These are phyloP conservation scores for Rhabditophanes sp. DNA, from an alignment of 2,888 invertebrate genomes.

Conservation along the genomic window DNA sequence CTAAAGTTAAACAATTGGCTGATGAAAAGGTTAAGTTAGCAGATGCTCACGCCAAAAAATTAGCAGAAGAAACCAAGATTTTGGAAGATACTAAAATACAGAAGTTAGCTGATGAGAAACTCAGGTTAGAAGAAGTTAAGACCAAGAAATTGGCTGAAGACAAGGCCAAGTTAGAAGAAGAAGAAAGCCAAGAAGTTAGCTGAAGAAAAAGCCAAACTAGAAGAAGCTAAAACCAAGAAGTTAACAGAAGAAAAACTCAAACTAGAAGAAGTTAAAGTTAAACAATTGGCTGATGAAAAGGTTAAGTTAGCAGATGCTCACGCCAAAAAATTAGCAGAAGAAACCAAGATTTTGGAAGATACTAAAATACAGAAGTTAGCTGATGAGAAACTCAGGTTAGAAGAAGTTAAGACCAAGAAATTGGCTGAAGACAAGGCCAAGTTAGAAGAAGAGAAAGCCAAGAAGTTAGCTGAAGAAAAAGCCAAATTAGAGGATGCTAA, in stretches of 20 bases:
- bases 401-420: slow-evolving; percentile 7
- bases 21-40: slow-evolving; percentile 5
- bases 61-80: slow-evolving; percentile 5
- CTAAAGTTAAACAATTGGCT: slow-evolving; percentile 3
- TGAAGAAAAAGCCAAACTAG: slow-evolving; percentile 5
- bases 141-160: no score
- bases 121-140: no score
- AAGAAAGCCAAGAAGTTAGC: slow-evolving; percentile 5
- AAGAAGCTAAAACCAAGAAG: slow-evolving; percentile 4
- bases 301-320: neutral
- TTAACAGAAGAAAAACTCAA: slow-evolving; percentile 2
- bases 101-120: slow-evolving; percentile 5
- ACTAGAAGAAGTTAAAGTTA: neutral
- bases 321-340: slow-evolving; percentile 3
- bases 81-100: slow-evolving; percentile 3
- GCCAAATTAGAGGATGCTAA: slow-evolving; percentile 4
- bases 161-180: no score
- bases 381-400: neutral
- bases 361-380: neutral
- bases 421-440: slow-evolving; percentile 5
- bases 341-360: neutral
- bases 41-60: slow-evolving; percentile 2
- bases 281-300: slow-evolving; percentile 4
- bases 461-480: slow-evolving; percentile 2
- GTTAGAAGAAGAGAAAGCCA: slow-evolving; percentile 1